Conservation (phyloP, 2,797 vertebrate species). For the Naso thynnoides region DNA sequence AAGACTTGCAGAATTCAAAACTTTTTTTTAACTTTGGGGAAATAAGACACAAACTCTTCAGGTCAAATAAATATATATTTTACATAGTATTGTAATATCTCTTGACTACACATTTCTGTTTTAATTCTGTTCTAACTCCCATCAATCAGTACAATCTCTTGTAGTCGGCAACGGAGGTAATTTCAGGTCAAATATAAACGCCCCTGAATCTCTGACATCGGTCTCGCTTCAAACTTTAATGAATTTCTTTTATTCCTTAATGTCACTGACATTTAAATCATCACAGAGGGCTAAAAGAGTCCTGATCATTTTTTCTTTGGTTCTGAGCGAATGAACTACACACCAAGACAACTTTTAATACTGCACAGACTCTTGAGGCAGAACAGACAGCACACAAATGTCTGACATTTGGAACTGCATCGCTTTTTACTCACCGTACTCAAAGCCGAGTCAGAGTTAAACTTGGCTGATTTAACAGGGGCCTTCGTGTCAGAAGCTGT, state of each 20-base stretch:
- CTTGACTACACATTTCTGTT: neutral
- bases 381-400: constrained; percentile 14
- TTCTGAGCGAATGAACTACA: constrained; percentile 4
- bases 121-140: neutral
- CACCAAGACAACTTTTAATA: constrained; percentile 12
- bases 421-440: constrained; percentile 6
- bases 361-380: constrained; percentile 10
- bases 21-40: neutral
- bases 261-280: constrained; percentile 44
- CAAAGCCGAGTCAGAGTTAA: constrained; percentile 15
- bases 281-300: constrained; percentile 1
- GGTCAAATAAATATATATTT: neutral
- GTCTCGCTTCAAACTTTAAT: constrained; percentile 6
- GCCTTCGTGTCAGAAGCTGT: constrained; percentile 19
- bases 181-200: constrained; percentile 8
- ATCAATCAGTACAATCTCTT: neutral
- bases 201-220: constrained; percentile 13
- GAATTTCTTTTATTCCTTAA: constrained; percentile 39
- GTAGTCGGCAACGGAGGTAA: neutral
- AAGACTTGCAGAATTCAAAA: too few relatives aligned
- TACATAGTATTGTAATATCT: neutral
- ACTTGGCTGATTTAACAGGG: constrained; percentile 11
- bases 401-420: constrained; percentile 8
- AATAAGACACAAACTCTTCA: neutral
- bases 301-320: neutral